Percentiles rank a stretch among this genome's conserved stretches.
phyloP scores from a whole-genome alignment of 2,797 vertebrate species.

The Chromobotia macracanthus region DNA sequence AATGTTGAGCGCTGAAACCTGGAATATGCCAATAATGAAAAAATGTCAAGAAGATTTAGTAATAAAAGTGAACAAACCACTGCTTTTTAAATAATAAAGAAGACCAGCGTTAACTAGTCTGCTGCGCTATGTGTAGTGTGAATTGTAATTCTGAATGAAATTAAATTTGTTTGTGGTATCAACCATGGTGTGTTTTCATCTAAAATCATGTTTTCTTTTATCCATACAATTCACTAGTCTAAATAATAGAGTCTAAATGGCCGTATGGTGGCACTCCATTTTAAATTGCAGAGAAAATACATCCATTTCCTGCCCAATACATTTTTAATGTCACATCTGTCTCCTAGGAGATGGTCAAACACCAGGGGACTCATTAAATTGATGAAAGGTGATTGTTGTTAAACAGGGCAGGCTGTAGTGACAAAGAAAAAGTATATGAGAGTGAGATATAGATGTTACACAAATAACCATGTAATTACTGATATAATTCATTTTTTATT shows the following conservation, averaged over 20 bases:
- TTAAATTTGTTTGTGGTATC: constrained; percentile 31
- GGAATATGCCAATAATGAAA: constrained; percentile 41
- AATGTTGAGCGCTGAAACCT: constrained; percentile 3
- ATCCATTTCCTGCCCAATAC: constrained; percentile 57
- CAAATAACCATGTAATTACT: not conserved
- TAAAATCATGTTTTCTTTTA: not conserved
- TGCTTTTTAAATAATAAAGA: constrained; percentile 65
- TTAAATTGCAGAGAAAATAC: constrained; percentile 30
- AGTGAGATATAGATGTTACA: not conserved
- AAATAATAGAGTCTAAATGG: constrained; percentile 11
- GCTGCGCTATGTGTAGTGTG: not conserved
- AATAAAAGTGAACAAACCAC: constrained; percentile 54
- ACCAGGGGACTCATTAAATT: constrained; percentile 41
- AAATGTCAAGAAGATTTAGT: constrained; percentile 25
- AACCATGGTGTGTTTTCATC: not conserved
- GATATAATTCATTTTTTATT: not conserved
- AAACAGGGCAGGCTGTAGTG: not conserved
- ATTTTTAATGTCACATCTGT: constrained; percentile 62
- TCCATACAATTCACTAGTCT: not conserved
- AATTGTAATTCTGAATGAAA: not conserved
- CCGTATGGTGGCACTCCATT: not conserved
- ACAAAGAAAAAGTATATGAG: not conserved
- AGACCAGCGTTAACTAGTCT: constrained; percentile 31
- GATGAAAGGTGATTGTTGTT: constrained; percentile 51
- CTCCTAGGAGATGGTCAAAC: constrained; percentile 22